A percentile compares a stretch with the other conserved stretches of the same genome.
Evolutionary conservation across 2,888 invertebrate genomes (phyloP).

Genomic region (Galerucella nymphaeae): DNA sequence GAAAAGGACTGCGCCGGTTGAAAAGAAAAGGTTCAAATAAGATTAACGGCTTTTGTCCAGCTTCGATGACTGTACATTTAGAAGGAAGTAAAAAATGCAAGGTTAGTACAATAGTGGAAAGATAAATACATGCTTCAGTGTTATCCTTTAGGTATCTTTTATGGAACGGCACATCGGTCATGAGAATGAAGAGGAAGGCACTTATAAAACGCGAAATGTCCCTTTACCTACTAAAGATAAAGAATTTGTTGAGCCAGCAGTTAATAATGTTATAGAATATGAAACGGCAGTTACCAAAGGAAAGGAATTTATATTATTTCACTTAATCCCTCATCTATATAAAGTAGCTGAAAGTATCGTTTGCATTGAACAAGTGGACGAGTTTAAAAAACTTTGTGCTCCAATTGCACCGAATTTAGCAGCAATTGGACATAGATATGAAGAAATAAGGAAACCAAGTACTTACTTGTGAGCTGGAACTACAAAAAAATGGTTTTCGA

Average conservation of each 20-base stretch:
- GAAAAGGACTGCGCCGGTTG: neutral
- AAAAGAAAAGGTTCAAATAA: conserved; percentile 11
- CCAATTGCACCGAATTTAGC: neutral
- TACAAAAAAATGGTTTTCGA: neutral
- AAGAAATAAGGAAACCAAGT: neutral
- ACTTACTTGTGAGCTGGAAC: neutral
- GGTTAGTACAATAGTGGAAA: neutral
- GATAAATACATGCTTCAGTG: neutral
- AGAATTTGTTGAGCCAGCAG: neutral
- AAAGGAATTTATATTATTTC: neutral
- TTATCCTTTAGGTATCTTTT: neutral
- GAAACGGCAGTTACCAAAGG: neutral
- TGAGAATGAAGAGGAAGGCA: neutral
- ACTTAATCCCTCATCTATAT: neutral
- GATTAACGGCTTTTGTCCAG: conserved; percentile 15
- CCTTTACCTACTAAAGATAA: neutral
- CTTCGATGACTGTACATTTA: neutral
- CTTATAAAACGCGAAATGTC: neutral
- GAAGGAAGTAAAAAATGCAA: neutral
- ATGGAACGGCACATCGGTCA: neutral
- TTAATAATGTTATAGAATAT: neutral
- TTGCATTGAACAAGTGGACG: neutral
- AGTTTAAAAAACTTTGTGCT: neutral
- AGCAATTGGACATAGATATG: neutral
- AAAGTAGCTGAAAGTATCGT: conserved; percentile 3